Percentiles rank a stretch among this genome's conserved stretches.
phyloP scores from a whole-genome alignment of 2,888 invertebrate species.

The Drosophila nr. perissopoda region DNA sequence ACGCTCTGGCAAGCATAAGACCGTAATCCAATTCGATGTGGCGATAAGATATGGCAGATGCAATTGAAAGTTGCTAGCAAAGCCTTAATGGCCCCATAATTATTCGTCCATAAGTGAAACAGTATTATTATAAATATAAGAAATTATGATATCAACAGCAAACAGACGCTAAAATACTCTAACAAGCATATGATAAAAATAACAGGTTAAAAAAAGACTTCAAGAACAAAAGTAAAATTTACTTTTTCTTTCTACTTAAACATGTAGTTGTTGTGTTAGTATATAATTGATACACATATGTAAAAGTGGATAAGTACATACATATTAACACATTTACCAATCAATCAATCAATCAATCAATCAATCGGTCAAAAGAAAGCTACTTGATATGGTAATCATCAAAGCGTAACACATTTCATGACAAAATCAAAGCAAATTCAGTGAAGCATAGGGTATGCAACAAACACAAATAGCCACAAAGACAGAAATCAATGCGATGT shows the following conservation, averaged over 20 bases:
- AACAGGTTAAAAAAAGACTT: too few species aligned
- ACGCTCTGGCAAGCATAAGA: not conserved
- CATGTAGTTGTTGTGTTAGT: not conserved
- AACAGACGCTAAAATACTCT: not conserved
- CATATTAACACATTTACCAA: slow-evolving; percentile 7
- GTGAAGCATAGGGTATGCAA: slow-evolving; percentile 3
- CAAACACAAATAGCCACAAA: not conserved
- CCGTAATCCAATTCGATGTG: slow-evolving; percentile 6
- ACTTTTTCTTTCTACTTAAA: not conserved
- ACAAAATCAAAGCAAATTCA: not conserved
- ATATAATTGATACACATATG: not conserved
- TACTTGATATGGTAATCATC: not conserved
- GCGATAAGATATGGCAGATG: slow-evolving; percentile 20
- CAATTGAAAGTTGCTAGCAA: slow-evolving; percentile 1
- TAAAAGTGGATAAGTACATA: not conserved
- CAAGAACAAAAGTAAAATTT: not conserved
- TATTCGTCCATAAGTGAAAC: not conserved
- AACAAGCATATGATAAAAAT: not conserved
- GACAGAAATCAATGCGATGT: not conserved
- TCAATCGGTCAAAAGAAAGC: not conserved
- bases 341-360: slow-evolving; percentile 3
- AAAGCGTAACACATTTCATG: slow-evolving; percentile 1
- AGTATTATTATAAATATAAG: not conserved
- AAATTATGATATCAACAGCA: not conserved
- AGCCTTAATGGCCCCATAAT: slow-evolving; percentile 26